Base-by-base conservation (phyloP, 2,888 invertebrate species). In the Pheosia tremula region DNA sequence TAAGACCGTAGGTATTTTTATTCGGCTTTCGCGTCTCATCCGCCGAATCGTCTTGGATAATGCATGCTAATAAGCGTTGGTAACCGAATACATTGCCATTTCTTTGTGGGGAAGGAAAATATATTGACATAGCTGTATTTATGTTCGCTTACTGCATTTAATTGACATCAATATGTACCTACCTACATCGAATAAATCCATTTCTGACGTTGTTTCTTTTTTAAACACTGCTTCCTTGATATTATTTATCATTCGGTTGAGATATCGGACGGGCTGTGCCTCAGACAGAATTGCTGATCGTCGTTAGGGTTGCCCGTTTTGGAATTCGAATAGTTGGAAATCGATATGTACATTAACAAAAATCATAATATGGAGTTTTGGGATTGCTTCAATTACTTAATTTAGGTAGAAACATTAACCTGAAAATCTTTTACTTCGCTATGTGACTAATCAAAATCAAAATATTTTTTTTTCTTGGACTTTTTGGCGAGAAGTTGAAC, bases 171-270 rank as follows among this genome's bases (percentile, higher is more conserved):
- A 68, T 63, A 64, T 68, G 64, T 66, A 74, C 69, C 62, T 72
- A 74, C 66, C 70, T 72, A 62, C 72, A 74, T 74, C 24, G 39
- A 38, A n/a, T 49, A n/a, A 49, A 57, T 49, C 38, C n/a, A 67
- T 64, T 64, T 58, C 57, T 57, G 37, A 39, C 52, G 61, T 63
- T 64, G 60, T 66, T 68, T 73, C 71, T 68, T 69, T 73, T 73
- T 68, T 69, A 65, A 60, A 61, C 56, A 60, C 52, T 63, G 72
- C 68, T 75, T 68, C 67, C 75, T 70, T 75, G 69, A 66, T 59
- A 69, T 72, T 72, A 70, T 73, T 69, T 70, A 72, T 72, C 59
- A 55, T 61, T 55, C 57, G 47, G 63, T 66, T 64, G 52, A 52
- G 62, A 66, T 58, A 62, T 64, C 62, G 53, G 47, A 64, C 43